Evolutionary conservation across 2,888 invertebrate species (phyloP).

Genomic region (Rhamphomyia laevipes): DNA sequence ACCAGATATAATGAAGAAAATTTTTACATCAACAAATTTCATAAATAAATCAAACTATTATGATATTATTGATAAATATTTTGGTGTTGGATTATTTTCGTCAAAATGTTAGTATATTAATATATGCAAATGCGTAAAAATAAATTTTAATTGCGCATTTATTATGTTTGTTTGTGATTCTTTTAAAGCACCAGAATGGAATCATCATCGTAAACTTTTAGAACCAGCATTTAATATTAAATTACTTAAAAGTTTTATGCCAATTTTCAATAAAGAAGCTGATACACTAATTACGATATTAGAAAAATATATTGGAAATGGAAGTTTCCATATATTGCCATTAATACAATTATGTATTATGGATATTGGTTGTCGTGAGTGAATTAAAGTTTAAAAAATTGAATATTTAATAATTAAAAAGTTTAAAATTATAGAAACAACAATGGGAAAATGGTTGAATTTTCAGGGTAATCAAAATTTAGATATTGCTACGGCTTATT

Average conservation of each 20-base stretch:
- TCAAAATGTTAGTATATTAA: too few species aligned
- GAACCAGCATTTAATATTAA: constrained; percentile 33
- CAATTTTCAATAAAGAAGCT: constrained; percentile 29
- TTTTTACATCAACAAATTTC: constrained; percentile 30
- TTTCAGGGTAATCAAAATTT: constrained; percentile 1
- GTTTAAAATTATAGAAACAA: neutral
- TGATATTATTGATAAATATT: constrained; percentile 27
- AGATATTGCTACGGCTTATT: neutral
- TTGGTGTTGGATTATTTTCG: constrained; percentile 32
- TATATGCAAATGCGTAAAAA: too few species aligned
- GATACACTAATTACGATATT: constrained; percentile 23
- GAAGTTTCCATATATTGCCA: constrained; percentile 5
- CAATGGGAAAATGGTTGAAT: neutral
- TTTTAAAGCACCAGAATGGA: constrained; percentile 33
- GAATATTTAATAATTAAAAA: too few species aligned
- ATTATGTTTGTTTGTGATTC: too few species aligned
- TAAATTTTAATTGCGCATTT: too few species aligned
- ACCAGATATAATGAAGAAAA: constrained; percentile 28
- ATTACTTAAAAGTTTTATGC: constrained; percentile 25
- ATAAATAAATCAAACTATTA: constrained; percentile 33
- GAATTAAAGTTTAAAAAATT: neutral
- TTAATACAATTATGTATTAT: constrained; percentile 19
- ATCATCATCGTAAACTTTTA: constrained; percentile 31
- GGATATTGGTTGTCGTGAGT: constrained; percentile 32
- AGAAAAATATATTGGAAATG: constrained; percentile 12